Conservation (phyloP, 2,888 invertebrate species). For the Melanchra persicariae region DNA sequence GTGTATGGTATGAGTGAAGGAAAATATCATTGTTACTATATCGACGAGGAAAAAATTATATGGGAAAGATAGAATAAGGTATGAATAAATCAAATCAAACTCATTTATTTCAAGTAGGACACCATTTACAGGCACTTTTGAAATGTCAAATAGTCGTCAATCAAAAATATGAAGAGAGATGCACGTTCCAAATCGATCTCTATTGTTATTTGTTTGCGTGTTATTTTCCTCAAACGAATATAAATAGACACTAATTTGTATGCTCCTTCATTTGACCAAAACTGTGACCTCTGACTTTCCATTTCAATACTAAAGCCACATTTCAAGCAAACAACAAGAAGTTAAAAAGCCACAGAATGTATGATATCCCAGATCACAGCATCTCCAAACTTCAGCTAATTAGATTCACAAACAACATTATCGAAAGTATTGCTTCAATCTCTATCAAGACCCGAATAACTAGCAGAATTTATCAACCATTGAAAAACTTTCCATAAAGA, state of each 20-base stretch:
- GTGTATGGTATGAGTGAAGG: background rate
- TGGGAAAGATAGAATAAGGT: background rate
- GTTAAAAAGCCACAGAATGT: background rate
- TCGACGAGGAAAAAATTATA: background rate
- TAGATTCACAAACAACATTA: slow-evolving; percentile 1
- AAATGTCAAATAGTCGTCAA: too few species aligned
- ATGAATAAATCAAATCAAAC: too few species aligned
- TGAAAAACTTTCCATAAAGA: slow-evolving; percentile 52
- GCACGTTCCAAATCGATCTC: too few species aligned
- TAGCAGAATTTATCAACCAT: slow-evolving; percentile 47
- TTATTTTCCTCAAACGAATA: background rate
- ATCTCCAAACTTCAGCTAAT: slow-evolving; percentile 6
- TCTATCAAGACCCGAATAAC: slow-evolving; percentile 22
- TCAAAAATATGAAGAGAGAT: too few species aligned
- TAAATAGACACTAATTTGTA: background rate
- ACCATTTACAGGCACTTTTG: too few species aligned
- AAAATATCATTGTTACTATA: slow-evolving; percentile 2
- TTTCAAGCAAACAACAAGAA: background rate
- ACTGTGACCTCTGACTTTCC: too few species aligned
- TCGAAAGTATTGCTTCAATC: slow-evolving; percentile 14
- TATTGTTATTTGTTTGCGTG: background rate
- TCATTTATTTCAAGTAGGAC: too few species aligned
- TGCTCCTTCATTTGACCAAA: background rate
- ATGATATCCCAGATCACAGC: background rate
- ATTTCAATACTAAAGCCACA: background rate